Percentiles rank a stretch among this genome's conserved stretches.
Evolutionary conservation across 64 coral and sea anemone genomes (phyloP).

Genomic region (Hydrozoanthus tunicans): DNA sequence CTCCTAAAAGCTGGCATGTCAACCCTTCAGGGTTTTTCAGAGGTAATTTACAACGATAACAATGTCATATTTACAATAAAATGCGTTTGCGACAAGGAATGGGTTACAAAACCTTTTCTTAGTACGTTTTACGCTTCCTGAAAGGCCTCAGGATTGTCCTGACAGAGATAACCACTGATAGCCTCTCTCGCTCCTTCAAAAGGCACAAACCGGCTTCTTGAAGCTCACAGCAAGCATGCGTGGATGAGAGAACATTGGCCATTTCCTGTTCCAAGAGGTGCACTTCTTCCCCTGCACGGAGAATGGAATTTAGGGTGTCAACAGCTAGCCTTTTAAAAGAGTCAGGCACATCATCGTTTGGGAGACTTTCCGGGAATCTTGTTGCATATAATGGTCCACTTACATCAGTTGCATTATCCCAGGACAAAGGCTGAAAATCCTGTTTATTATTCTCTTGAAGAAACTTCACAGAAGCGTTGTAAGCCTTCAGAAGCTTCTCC

Average conservation of each 20-base stretch:
- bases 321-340: slow-evolving; percentile 27
- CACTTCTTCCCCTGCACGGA: slow-evolving; percentile 17
- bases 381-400: neutral
- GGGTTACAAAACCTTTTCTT: slow-evolving; percentile 28
- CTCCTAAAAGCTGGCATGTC: too few relatives aligned
- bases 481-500: slow-evolving; percentile 37
- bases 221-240: neutral
- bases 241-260: neutral
- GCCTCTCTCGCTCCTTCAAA: neutral
- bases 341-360: slow-evolving; percentile 2
- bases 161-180: slow-evolving; percentile 32
- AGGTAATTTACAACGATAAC: too few relatives aligned
- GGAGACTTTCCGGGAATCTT: neutral
- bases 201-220: neutral
- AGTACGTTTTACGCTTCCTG: slow-evolving; percentile 36
- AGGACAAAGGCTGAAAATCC: slow-evolving; percentile 2
- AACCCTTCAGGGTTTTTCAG: too few relatives aligned
- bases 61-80: too few relatives aligned
- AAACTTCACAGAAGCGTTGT: slow-evolving; percentile 30
- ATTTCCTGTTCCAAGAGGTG: slow-evolving; percentile 4
- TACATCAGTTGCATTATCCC: slow-evolving; percentile 31
- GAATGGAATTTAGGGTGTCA: neutral
- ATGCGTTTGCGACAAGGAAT: slow-evolving; percentile 17
- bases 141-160: slow-evolving; percentile 40
- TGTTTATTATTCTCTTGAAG: slow-evolving; percentile 17